Evolutionary conservation across 2,888 invertebrate genomes (phyloP), one percentile per base, ranked within the genome.

Genomic region (Dorcus parallelipipedus): DNA sequence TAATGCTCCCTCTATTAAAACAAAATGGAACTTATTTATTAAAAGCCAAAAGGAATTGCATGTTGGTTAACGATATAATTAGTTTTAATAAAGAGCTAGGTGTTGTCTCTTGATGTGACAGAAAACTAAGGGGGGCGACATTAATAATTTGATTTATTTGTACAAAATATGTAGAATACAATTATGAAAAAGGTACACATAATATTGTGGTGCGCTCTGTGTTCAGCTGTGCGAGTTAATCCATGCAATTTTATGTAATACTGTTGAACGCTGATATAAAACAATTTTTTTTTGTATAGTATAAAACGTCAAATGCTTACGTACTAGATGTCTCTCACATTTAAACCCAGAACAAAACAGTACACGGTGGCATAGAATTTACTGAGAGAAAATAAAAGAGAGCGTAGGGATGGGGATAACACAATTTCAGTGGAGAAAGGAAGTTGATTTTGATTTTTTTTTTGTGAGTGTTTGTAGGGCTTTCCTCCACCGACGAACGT

Each of bases 171-270:
- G 66, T 68, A 52, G 54, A 59, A 58, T 54, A 58, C 54, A 54
- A 40, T 59, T 54, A 48, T 59, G 49, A 56, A 60, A 59, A 60
- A 56, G 60, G 50, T 60, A 60, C 60, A 57, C 51, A 49, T 45
- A 57, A 57, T 57, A 23, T 56, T 70, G 73, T 26, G 26, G 26
- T 72, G 73, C 71, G 66, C 68, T 69, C 69, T 70, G 70, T 72
- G 66, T 68, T 70, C 64, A 72, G 72, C 60, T 60, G 74, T 74
- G 74, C 73, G 67, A 70, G 64, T 64, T 53, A 64, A 62, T 67
- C 61, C 67, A 64, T 63, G 66, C 64, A 62, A 63, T 49, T 49
- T 52, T 59, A 60, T 60, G 53, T 60, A 53, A 48, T 41, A 47
- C 33, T 60, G 47, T 50, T 54, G 33, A 49, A 49, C 33, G 49